phyloP scores from a whole-genome alignment of 2,797 vertebrate genomes.

The Rhinichthys osculus region DNA sequence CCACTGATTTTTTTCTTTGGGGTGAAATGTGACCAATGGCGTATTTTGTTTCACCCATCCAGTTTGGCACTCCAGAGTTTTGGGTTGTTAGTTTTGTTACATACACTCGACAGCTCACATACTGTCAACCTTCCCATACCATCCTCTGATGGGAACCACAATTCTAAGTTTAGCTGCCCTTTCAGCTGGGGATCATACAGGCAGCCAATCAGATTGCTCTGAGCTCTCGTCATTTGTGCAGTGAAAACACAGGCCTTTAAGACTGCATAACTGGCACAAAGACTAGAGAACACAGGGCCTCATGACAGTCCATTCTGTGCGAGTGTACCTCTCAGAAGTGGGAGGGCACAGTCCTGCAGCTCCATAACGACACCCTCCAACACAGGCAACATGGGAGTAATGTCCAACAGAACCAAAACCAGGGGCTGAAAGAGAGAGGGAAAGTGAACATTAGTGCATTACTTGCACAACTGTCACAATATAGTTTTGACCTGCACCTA shows the following conservation, averaged over 20 bases:
- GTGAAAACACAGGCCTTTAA: constrained; percentile 25
- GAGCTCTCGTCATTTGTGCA: constrained; percentile 26
- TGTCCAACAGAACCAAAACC: constrained; percentile 89
- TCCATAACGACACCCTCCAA: constrained; percentile 95
- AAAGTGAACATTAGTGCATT: not conserved
- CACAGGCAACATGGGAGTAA: constrained; percentile 91
- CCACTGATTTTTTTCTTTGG: not conserved
- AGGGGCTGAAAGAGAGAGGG: constrained; percentile 78
- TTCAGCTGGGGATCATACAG: constrained; percentile 36
- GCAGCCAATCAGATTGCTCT: constrained; percentile 29
- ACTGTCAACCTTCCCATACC: not conserved
- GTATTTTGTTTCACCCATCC: not conserved
- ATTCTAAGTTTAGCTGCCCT: constrained; percentile 26
- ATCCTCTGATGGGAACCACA: constrained; percentile 20
- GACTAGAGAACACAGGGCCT: constrained; percentile 17
- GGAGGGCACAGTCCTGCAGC: constrained; percentile 94
- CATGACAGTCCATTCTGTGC: not conserved
- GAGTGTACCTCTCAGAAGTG: constrained; percentile 87
- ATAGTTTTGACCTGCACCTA: not conserved
- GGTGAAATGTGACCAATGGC: not conserved
- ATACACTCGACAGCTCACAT: constrained; percentile 2
- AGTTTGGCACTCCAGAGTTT: not conserved
- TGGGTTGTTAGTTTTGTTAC: not conserved
- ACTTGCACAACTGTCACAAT: not conserved
- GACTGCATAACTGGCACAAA: constrained; percentile 32